Conservation (phyloP, 2,797 vertebrate genomes). For the Phaenicophaeus curvirostris region DNA sequence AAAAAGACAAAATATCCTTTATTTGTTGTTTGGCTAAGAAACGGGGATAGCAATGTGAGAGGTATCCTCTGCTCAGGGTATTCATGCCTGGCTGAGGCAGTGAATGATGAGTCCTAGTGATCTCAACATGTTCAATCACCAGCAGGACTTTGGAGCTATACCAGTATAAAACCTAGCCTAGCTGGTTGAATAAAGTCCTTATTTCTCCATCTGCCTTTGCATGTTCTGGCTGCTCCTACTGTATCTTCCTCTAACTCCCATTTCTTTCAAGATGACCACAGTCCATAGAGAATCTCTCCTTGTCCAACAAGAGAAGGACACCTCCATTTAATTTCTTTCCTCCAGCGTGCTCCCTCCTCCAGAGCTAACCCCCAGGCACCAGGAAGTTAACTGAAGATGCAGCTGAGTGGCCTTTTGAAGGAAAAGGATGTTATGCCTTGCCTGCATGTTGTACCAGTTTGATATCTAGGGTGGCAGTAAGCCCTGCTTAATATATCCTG, state of each 20-base stretch:
- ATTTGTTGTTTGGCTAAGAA: not conserved
- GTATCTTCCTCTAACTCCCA: not conserved
- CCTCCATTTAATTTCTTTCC: not conserved
- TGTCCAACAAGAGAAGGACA: not conserved
- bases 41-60: not conserved
- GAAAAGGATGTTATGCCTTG: not conserved
- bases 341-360: not conserved
- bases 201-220: not conserved
- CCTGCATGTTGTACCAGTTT: not conserved
- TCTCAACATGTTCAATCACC: not conserved
- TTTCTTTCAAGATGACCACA: not conserved
- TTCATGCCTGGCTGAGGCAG: not conserved
- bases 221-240: not conserved
- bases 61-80: not conserved
- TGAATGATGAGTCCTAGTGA: not conserved
- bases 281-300: not conserved
- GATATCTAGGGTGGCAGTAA: not conserved
- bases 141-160: not conserved
- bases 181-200: not conserved
- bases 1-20: not conserved
- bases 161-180: not conserved
- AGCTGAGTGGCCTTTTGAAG: not conserved
- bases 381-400: not conserved
- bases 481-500: not conserved
- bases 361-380: not conserved